Conservation (phyloP, 2,888 invertebrate species). For the Aphidius colemani region DNA sequence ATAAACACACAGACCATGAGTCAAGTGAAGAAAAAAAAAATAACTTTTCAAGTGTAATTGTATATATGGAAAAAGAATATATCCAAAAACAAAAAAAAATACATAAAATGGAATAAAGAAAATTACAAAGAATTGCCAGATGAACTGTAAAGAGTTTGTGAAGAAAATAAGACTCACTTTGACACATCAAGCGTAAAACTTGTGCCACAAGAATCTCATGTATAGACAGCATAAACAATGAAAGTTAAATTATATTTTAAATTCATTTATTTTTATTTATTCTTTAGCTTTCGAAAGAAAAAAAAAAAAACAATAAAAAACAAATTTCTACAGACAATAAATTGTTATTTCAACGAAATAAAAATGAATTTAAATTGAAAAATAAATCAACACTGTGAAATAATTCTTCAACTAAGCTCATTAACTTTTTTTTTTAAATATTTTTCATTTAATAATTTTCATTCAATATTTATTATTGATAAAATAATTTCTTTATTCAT, state of each 20-base stretch:
- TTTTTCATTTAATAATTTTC: too few relatives aligned
- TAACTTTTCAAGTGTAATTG: neutral
- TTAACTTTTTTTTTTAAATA: too few relatives aligned
- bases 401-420: too few relatives aligned
- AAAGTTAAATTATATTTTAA: neutral
- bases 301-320: too few relatives aligned
- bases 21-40: conserved; percentile 11
- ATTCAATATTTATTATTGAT: too few relatives aligned
- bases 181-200: conserved; percentile 45
- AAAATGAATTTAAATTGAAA: too few relatives aligned
- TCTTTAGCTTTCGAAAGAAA: too few relatives aligned
- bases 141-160: conserved; percentile 2
- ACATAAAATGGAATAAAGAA: conserved; percentile 10
- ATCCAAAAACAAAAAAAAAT: conserved; percentile 6
- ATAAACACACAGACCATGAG: conserved; percentile 26
- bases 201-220: conserved; percentile 33
- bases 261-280: too few relatives aligned
- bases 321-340: too few relatives aligned
- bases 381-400: too few relatives aligned
- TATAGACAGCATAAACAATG: conserved; percentile 23
- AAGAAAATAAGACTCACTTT: conserved; percentile 35
- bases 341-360: too few relatives aligned
- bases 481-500: too few relatives aligned
- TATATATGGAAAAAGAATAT: neutral
- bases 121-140: conserved; percentile 1